These are phyloP conservation scores for Myotis lucifugus DNA, from an alignment of 2,113 vertebrate species.

Conservation along the genomic window DNA sequence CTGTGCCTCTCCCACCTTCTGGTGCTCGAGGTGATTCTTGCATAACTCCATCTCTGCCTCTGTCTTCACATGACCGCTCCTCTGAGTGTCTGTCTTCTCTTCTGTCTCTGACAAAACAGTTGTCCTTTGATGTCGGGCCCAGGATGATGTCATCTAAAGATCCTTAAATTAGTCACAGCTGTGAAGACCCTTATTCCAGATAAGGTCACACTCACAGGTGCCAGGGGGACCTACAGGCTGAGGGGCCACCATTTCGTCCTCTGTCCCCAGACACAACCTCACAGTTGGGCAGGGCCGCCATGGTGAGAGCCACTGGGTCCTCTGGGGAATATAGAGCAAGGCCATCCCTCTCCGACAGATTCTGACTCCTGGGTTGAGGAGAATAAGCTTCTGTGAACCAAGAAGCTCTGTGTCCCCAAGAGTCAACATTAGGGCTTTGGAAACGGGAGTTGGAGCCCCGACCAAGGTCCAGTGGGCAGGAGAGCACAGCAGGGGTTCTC, in stretches of 20 bases:
- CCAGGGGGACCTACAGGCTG: neutral
- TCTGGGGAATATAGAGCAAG: neutral
- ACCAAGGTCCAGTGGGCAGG: neutral
- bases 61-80: neutral
- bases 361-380: neutral
- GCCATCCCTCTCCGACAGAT: neutral
- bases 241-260: neutral
- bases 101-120: neutral
- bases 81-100: neutral
- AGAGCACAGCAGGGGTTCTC: neutral
- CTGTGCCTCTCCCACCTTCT: neutral
- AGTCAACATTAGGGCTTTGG: neutral
- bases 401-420: neutral
- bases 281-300: neutral
- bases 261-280: neutral
- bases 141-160: neutral
- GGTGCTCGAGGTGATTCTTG: neutral
- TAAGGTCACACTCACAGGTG: neutral
- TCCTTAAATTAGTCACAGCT: neutral
- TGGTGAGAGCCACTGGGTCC: neutral
- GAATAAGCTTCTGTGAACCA: neutral
- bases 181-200: neutral
- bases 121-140: neutral
- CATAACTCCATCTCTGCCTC: fast-evolving
- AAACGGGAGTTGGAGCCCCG: neutral